phyloP scores from a whole-genome alignment of 2,888 invertebrate genomes.

The Gerris lacustris region DNA sequence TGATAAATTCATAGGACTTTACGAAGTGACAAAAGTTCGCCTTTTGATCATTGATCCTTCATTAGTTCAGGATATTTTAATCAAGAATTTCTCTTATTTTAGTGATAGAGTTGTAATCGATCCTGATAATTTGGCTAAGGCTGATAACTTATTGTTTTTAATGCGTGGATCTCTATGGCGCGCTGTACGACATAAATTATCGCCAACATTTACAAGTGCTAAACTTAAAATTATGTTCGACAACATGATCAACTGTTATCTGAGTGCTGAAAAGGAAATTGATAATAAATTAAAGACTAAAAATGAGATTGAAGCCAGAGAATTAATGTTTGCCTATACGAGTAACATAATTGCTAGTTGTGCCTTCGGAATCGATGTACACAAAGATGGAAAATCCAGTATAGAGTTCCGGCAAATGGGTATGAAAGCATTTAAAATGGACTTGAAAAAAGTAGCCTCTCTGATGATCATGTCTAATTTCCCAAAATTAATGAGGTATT shows the following conservation, averaged over 20 bases:
- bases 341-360: not conserved
- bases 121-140: not conserved
- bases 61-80: not conserved
- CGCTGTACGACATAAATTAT: not conserved
- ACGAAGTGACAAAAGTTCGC: not conserved
- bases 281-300: not conserved
- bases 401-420: not conserved
- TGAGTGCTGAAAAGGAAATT: not conserved
- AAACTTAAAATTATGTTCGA: not conserved
- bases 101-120: not conserved
- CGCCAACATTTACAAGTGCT: not conserved
- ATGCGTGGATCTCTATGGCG: not conserved
- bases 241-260: not conserved
- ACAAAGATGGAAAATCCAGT: not conserved
- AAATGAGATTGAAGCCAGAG: not conserved
- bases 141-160: not conserved
- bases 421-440: not conserved
- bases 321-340: slow-evolving; percentile 2
- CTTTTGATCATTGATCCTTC: not conserved
- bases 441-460: not conserved
- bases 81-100: not conserved
- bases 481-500: not conserved
- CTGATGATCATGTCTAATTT: not conserved
- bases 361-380: not conserved
- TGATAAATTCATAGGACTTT: not conserved